phyloP scores from a whole-genome alignment of 2,888 invertebrate species.

The Saturnia japonica region DNA sequence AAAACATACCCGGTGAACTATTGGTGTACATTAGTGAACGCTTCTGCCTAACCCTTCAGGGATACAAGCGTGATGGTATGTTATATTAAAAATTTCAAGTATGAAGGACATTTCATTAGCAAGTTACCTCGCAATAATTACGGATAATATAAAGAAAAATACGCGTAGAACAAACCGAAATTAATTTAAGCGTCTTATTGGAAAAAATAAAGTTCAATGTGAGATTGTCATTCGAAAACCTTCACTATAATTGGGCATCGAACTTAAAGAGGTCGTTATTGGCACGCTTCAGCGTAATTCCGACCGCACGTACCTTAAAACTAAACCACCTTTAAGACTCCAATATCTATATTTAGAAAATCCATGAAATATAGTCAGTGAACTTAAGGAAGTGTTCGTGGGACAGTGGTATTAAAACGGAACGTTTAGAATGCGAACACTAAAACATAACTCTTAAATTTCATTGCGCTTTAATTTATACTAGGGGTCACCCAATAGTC shows the following conservation, averaged over 20 bases:
- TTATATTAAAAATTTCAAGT: too few species aligned
- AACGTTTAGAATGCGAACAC: too few species aligned
- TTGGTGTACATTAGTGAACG: too few species aligned
- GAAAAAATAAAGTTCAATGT: conserved; percentile 7
- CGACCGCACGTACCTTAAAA: not conserved
- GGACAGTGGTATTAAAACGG: not conserved
- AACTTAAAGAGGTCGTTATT: not conserved
- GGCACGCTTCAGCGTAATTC: not conserved
- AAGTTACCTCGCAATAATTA: not conserved
- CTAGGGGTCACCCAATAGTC: too few species aligned
- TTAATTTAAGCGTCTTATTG: not conserved
- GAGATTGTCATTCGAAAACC: not conserved
- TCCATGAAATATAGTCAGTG: not conserved
- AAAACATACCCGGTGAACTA: too few species aligned
- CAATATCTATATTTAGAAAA: not conserved
- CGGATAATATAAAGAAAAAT: not conserved
- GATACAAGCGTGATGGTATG: too few species aligned
- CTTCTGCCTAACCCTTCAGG: too few species aligned
- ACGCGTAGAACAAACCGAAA: not conserved
- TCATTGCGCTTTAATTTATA: too few species aligned
- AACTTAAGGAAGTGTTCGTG: not conserved
- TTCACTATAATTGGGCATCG: conserved; percentile 14
- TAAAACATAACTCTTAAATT: too few species aligned
- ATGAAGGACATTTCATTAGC: not conserved
- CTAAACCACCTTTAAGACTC: not conserved